Evolutionary conservation across 2,113 vertebrate genomes (phyloP).

Genomic region (Phrynosoma platyrhinos): DNA sequence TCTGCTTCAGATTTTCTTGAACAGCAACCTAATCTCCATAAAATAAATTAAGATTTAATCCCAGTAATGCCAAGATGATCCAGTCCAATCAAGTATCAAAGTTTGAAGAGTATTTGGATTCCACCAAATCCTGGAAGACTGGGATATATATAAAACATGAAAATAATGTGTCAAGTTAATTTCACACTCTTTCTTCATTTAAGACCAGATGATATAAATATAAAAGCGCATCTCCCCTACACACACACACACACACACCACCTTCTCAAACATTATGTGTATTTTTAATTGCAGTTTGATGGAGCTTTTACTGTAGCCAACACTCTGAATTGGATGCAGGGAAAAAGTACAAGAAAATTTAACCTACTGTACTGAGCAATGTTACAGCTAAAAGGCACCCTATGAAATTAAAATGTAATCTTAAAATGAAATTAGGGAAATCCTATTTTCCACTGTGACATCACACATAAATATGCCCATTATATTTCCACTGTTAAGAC

Average conservation of each 20-base stretch:
- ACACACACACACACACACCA: no score
- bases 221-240: neutral
- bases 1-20: neutral
- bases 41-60: slow-evolving; percentile 36
- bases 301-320: slow-evolving; percentile 22
- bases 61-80: slow-evolving; percentile 6
- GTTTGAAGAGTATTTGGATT: slow-evolving; percentile 12
- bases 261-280: neutral
- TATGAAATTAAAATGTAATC: neutral
- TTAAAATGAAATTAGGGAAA: neutral
- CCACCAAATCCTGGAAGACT: slow-evolving; percentile 11
- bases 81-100: slow-evolving; percentile 19
- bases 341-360: neutral
- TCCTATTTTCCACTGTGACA: no score
- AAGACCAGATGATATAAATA: neutral
- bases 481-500: no score
- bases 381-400: neutral
- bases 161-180: slow-evolving; percentile 13
- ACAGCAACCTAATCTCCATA: slow-evolving; percentile 11
- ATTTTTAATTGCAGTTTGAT: neutral
- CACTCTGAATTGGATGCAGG: neutral
- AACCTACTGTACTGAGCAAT: neutral
- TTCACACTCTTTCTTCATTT: neutral
- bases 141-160: neutral
- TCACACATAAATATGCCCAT: neutral